Conservation (phyloP, 2,797 vertebrate species). For the Hipposideros larvatus region DNA sequence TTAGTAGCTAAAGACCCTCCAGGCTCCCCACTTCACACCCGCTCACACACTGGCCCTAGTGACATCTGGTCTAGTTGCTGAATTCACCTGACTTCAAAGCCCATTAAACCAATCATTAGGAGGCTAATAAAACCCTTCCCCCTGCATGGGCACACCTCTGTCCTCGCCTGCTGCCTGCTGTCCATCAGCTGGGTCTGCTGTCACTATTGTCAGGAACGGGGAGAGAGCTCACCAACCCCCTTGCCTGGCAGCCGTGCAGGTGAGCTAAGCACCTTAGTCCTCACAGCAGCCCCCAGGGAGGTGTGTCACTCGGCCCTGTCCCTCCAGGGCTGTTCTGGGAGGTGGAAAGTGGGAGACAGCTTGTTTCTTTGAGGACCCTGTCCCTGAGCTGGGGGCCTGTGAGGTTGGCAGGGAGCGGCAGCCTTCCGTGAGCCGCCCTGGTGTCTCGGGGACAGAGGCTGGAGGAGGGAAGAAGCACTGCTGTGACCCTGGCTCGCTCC, state of each 20-base stretch:
- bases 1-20: neutral
- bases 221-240: neutral
- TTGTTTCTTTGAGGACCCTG: neutral
- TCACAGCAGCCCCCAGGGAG: neutral
- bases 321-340: neutral
- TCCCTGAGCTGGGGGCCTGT: neutral
- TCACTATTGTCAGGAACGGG: neutral
- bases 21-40: neutral
- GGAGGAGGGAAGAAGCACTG: neutral
- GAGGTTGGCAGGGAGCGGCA: neutral
- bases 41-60: neutral
- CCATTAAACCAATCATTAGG: neutral
- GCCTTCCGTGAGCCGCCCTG: neutral
- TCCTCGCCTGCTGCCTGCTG: neutral
- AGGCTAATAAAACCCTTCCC: constrained; percentile 2
- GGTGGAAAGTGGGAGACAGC: neutral
- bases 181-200: neutral
- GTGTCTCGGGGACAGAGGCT: fast-evolving
- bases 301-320: neutral
- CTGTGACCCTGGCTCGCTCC: neutral
- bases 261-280: neutral
- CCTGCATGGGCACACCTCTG: neutral
- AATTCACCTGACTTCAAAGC: constrained; percentile 20
- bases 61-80: neutral
- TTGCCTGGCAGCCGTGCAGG: neutral